These are phyloP conservation scores for Anguilla rostrata DNA, from an alignment of 2,113 vertebrate genomes.

Conservation along the genomic window DNA sequence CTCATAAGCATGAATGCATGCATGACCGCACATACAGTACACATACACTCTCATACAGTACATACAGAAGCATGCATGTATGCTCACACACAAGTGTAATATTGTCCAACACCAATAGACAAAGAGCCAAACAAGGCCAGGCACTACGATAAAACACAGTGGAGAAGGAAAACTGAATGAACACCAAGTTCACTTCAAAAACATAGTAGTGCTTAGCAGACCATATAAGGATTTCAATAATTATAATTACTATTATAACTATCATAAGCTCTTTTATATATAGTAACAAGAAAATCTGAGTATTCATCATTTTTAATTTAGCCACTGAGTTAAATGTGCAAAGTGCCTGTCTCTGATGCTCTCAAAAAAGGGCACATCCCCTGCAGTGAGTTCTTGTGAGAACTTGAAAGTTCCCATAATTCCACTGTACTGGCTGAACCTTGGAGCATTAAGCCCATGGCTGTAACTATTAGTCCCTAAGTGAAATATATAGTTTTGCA, in stretches of 20 bases:
- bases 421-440: neutral
- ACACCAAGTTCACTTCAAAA: neutral
- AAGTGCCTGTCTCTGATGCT: neutral
- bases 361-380: neutral
- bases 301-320: neutral
- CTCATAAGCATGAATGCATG: neutral
- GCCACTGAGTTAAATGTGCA: neutral
- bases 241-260: neutral
- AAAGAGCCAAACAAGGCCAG: too few species aligned
- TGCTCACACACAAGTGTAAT: neutral
- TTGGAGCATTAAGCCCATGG: neutral
- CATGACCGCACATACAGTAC: neutral
- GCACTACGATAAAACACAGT: neutral
- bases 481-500: conserved; percentile 29
- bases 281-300: neutral
- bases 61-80: neutral
- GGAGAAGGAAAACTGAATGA: neutral
- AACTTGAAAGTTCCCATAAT: neutral
- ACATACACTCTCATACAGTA: neutral
- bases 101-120: too few species aligned
- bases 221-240: neutral
- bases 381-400: neutral
- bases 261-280: neutral
- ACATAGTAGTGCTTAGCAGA: neutral
- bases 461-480: conserved; percentile 11